Conservation (phyloP, 2,113 vertebrate species). For the Psophia crepitans region DNA sequence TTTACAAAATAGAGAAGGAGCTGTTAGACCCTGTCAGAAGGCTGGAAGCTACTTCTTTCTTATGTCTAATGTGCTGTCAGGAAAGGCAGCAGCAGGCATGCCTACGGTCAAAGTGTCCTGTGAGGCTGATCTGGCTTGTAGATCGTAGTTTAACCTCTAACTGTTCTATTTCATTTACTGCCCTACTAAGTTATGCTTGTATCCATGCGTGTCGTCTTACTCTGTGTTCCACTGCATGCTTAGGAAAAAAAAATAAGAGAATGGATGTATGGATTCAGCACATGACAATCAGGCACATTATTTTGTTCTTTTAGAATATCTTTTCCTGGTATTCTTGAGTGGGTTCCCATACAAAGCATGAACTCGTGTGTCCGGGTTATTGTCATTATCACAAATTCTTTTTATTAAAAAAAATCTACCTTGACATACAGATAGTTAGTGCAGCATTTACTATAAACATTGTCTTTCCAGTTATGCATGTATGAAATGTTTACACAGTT, state of each 20-base stretch:
- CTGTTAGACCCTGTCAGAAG: background rate
- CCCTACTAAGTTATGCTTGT: background rate
- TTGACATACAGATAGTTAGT: background rate
- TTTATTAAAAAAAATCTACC: background rate
- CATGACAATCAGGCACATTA: background rate
- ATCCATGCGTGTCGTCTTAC: background rate
- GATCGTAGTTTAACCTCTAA: background rate
- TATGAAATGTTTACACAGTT: slow-evolving; percentile 18
- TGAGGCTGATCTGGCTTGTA: background rate
- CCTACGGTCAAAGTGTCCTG: background rate
- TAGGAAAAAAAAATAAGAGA: background rate
- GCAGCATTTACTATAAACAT: background rate
- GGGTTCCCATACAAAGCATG: background rate
- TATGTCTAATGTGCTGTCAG: background rate
- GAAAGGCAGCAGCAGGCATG: background rate
- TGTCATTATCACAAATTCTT: background rate
- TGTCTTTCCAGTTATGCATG: background rate
- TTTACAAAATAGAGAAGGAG: background rate
- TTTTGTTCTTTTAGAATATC: background rate
- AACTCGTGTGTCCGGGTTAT: background rate
- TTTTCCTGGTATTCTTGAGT: background rate
- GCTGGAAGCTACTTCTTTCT: background rate
- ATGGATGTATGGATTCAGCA: background rate
- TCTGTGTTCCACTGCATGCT: background rate
- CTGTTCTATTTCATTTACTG: background rate